A percentile compares a stretch with the other conserved stretches of the same genome.
Evolutionary conservation across 2,113 vertebrate species (phyloP).

Genomic region (Thunnus maccoyii): DNA sequence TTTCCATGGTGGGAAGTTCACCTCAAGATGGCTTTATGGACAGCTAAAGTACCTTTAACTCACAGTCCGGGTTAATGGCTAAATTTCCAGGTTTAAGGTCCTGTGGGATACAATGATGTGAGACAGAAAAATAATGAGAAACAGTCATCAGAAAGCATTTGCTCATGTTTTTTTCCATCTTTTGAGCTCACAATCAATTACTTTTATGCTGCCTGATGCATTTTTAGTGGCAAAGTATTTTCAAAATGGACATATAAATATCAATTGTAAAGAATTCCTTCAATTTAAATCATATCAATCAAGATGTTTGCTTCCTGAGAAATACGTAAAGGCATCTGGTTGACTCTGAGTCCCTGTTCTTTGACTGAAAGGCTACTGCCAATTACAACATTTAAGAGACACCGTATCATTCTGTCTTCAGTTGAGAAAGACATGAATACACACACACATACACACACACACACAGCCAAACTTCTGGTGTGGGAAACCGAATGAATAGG

Average conservation of each 20-base stretch:
- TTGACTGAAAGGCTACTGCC: not conserved
- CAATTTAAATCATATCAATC: not conserved
- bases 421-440: not conserved
- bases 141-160: too few species aligned
- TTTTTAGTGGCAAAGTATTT: too few species aligned
- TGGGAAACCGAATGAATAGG: slow-evolving; percentile 65
- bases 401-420: not conserved
- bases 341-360: not conserved
- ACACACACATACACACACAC: slow-evolving; percentile 10
- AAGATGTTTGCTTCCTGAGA: not conserved
- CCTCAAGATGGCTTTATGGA: rapidly evolving
- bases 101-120: slow-evolving; percentile 73
- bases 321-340: not conserved
- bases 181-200: not conserved
- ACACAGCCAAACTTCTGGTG: slow-evolving; percentile 36
- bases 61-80: slow-evolving; percentile 96
- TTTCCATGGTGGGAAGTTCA: rapidly evolving
- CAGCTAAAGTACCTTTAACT: slow-evolving; percentile 89
- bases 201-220: too few species aligned
- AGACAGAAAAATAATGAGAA: slow-evolving; percentile 1
- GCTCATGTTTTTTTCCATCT: not conserved
- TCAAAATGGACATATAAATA: too few species aligned
- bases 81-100: slow-evolving; percentile 97
- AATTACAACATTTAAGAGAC: not conserved
- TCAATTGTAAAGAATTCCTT: not conserved